Evolutionary conservation across 92 coral and sea anemone genomes (phyloP), one percentile per base, ranked within the genome.

Genomic region (Ricordea florida): DNA sequence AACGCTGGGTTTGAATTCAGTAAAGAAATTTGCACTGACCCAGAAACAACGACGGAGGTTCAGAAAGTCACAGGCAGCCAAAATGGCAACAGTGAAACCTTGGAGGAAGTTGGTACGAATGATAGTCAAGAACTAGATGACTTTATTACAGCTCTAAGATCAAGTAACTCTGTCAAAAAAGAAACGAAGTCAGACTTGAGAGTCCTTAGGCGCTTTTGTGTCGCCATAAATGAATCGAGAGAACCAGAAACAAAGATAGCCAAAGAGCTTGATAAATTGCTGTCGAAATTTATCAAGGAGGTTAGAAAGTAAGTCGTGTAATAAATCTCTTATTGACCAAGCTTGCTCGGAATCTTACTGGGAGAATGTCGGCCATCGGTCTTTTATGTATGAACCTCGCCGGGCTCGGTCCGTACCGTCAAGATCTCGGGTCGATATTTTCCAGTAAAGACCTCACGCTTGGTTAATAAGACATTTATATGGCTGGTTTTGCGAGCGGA

Each of bases 101-200:
- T 8, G 32, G 67, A 65, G 29, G 72, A 10, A 37, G 45, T 17
- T 28, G n/a, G n/a, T n/a, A n/a, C n/a, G n/a, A 65, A n/a, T 31
- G 57, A 65, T 40, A 44, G 72, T 21, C 72, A 65, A 37, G 67
- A 60, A 11, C 72, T 44, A 7, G 40, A 65, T 25, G 72, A 60
- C 25, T 35, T 60, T 60, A 37, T 60, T 60, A 65, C 20, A 65
- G 28, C 28, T 45, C 57, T 41, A 45, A 25, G 38, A 31, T n/a
- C 41, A 18, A 40, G 25, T 36, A 41, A 17, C 20, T n/a, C n/a
- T n/a, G n/a, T n/a, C n/a, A n/a, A n/a, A n/a, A n/a, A 62, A 20
- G 40, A 62, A 62, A 62, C 69, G 6, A 62, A 38, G 69, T 43
- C 69, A 4, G 69, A 62, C 51, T 20, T 62, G 52, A 62, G 52